A percentile compares a stretch with the other conserved stretches of the same genome.
Conservation (phyloP, 2,888 invertebrate species). For the Temnothorax rugatulus region DNA sequence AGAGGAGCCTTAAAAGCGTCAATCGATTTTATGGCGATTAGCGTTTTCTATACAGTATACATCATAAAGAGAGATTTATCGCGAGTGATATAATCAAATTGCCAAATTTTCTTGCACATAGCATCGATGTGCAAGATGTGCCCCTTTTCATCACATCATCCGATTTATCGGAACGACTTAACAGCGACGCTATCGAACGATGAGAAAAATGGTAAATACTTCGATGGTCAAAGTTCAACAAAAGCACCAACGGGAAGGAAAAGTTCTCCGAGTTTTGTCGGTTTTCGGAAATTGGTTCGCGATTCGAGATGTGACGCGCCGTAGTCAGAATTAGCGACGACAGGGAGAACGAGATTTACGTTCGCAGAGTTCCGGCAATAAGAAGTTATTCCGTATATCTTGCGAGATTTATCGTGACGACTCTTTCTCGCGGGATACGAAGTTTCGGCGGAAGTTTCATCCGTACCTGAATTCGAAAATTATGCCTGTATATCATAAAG, state of each 20-base stretch:
- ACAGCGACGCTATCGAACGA: not conserved
- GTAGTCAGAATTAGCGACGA: constrained; percentile 70
- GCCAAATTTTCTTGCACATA: not conserved
- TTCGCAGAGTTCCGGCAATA: constrained; percentile 65
- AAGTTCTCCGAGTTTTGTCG: constrained; percentile 7
- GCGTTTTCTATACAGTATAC: too few species aligned
- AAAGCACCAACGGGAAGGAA: not conserved
- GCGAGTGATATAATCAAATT: constrained; percentile 1
- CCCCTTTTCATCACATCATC: not conserved
- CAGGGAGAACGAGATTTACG: constrained; percentile 69
- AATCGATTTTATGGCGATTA: constrained; percentile 11
- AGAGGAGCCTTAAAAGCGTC: not conserved
- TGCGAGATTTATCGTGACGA: constrained; percentile 72
- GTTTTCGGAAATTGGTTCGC: constrained; percentile 27
- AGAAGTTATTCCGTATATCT: constrained; percentile 76
- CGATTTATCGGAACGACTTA: too few species aligned
- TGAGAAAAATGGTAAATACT: not conserved
- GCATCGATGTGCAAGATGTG: too few species aligned
- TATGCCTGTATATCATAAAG: constrained; percentile 60
- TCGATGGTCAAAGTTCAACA: constrained; percentile 10
- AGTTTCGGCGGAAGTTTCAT: constrained; percentile 65
- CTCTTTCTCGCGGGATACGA: constrained; percentile 61
- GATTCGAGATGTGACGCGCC: constrained; percentile 40
- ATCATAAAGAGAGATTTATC: constrained; percentile 3
- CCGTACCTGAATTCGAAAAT: constrained; percentile 64